Percentiles rank a stretch among this genome's conserved stretches.
Evolutionary conservation across 1,140 invertebrate species (phyloP).

Genomic region (silkworm (Bombyx mori)): ASM3026992v2 NC_085112.1:6699001-6699500

Average conservation of each 20-base stretch:
- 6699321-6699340: slow-evolving; percentile 68
- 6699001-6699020: no score
- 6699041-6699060: slow-evolving; percentile 3
- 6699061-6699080: slow-evolving; percentile 28
- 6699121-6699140: slow-evolving; percentile 56
- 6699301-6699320: slow-evolving; percentile 62
- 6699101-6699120: slow-evolving; percentile 37
- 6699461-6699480: no score
- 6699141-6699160: slow-evolving; percentile 55
- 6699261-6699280: slow-evolving; percentile 63
- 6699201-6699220: slow-evolving; percentile 64
- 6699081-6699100: slow-evolving; percentile 57
- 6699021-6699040: no score
- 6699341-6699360: slow-evolving; percentile 61
- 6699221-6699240: slow-evolving; percentile 69
- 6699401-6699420: slow-evolving; percentile 51
- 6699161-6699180: slow-evolving; percentile 55
- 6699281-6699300: slow-evolving; percentile 60
- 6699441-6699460: neutral
- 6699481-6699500: no score
- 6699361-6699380: slow-evolving; percentile 65
- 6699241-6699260: slow-evolving; percentile 62
- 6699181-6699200: slow-evolving; percentile 57
- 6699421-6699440: slow-evolving; percentile 7
- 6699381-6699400: slow-evolving; percentile 36